Conservation (phyloP, 2,888 invertebrate genomes). For the Timema podura region DNA sequence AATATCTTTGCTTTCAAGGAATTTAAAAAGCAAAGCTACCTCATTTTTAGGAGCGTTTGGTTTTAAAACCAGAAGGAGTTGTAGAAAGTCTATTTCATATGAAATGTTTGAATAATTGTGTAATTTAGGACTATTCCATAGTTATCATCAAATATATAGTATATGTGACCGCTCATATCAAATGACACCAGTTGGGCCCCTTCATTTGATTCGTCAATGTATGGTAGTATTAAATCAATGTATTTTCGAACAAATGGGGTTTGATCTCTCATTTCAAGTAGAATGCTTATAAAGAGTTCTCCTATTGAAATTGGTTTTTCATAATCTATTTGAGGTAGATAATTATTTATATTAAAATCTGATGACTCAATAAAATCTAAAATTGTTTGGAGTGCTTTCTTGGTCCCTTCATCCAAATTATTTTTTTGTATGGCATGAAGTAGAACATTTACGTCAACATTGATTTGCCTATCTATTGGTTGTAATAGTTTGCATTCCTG, state of each 20-base stretch:
- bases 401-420: background rate
- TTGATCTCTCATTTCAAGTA: slow-evolving; percentile 13
- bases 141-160: too few species aligned
- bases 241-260: slow-evolving; percentile 8
- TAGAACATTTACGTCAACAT: background rate
- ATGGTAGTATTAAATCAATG: background rate
- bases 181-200: background rate
- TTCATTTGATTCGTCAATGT: slow-evolving; percentile 14
- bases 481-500: slow-evolving; percentile 13
- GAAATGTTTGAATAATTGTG: background rate
- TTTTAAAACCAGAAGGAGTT: slow-evolving; percentile 18
- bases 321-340: slow-evolving; percentile 14
- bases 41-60: slow-evolving; percentile 15
- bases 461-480: background rate
- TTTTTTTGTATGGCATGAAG: slow-evolving; percentile 1
- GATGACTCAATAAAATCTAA: slow-evolving; percentile 8
- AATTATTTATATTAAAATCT: slow-evolving; percentile 10
- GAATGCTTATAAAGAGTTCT: slow-evolving; percentile 11
- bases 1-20: slow-evolving; percentile 16
- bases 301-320: slow-evolving; percentile 16
- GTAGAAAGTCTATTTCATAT: slow-evolving; percentile 19
- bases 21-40: slow-evolving; percentile 9
- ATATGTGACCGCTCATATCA: too few species aligned
- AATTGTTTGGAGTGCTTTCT: slow-evolving; percentile 1
- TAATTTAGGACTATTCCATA: too few species aligned